phyloP scores from a whole-genome alignment of 2,888 invertebrate genomes.

The Tortrix viridana region DNA sequence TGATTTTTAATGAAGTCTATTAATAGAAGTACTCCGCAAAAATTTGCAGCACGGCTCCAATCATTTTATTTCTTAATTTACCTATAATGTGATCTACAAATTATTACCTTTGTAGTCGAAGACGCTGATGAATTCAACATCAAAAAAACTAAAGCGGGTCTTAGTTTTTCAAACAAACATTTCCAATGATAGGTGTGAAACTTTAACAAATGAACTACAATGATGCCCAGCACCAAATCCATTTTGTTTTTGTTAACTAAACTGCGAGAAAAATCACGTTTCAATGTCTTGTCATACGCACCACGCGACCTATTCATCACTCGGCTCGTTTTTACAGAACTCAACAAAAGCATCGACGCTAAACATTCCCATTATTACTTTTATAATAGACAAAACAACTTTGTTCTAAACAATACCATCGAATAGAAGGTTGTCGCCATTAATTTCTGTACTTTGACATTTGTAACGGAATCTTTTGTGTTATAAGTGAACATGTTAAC shows the following conservation, averaged over 20 bases:
- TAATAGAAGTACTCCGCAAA: no score
- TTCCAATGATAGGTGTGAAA: constrained; percentile 35
- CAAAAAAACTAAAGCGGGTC: constrained; percentile 3
- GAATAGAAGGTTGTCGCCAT: constrained; percentile 80
- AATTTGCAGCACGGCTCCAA: no score
- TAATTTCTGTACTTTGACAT: constrained; percentile 79
- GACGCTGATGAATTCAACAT: neutral
- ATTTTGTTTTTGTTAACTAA: constrained; percentile 63
- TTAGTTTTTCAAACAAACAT: constrained; percentile 29
- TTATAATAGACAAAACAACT: constrained; percentile 78
- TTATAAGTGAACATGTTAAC: constrained; percentile 58
- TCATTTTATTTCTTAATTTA: no score
- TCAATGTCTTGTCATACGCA: constrained; percentile 69
- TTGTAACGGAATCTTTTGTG: constrained; percentile 76
- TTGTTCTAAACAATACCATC: constrained; percentile 72
- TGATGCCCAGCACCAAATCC: constrained; percentile 46
- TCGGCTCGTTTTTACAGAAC: constrained; percentile 65
- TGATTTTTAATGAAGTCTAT: neutral
- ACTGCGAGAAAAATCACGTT: constrained; percentile 71
- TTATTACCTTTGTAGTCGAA: no score
- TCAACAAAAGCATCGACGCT: constrained; percentile 77
- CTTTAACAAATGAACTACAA: constrained; percentile 44
- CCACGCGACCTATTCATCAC: constrained; percentile 76
- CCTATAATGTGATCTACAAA: no score
- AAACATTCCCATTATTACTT: constrained; percentile 81